Evolutionary conservation across 2,113 vertebrate species (phyloP).

Genomic region (Melanocharis versteri): DNA sequence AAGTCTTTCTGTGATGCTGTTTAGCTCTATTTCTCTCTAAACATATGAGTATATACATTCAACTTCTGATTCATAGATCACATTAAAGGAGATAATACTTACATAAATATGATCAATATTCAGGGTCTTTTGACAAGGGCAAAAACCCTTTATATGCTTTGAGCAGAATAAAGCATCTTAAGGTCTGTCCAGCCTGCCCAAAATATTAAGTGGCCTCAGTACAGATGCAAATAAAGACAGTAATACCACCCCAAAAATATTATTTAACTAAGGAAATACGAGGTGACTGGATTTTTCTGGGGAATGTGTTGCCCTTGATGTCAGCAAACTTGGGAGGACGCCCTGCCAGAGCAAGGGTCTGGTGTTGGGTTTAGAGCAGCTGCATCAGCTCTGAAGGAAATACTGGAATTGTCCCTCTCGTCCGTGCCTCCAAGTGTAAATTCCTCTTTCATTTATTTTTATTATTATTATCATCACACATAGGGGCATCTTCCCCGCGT

Average conservation of each 20-base stretch:
- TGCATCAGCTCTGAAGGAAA: neutral
- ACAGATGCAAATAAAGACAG: neutral
- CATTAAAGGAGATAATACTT: neutral
- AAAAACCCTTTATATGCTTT: neutral
- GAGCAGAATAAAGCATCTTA: neutral
- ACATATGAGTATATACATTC: neutral
- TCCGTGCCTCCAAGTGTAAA: neutral
- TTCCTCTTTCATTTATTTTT: neutral
- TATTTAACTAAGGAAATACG: neutral
- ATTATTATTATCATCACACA: neutral
- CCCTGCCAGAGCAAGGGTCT: neutral
- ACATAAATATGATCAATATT: neutral
- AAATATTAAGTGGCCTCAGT: neutral
- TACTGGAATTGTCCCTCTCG: neutral
- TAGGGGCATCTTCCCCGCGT: slow-evolving; percentile 26
- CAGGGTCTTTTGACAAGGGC: neutral
- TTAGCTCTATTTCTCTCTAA: neutral
- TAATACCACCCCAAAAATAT: neutral
- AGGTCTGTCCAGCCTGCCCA: neutral
- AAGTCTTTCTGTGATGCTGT: slow-evolving; percentile 11
- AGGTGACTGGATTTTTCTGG: neutral
- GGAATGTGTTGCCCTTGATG: neutral
- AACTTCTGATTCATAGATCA: slow-evolving; percentile 2
- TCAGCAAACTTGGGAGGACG: neutral
- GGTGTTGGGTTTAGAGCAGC: neutral